These are phyloP conservation scores for Sprattus sprattus DNA, from an alignment of 2,113 vertebrate genomes.

Conservation along the genomic window DNA sequence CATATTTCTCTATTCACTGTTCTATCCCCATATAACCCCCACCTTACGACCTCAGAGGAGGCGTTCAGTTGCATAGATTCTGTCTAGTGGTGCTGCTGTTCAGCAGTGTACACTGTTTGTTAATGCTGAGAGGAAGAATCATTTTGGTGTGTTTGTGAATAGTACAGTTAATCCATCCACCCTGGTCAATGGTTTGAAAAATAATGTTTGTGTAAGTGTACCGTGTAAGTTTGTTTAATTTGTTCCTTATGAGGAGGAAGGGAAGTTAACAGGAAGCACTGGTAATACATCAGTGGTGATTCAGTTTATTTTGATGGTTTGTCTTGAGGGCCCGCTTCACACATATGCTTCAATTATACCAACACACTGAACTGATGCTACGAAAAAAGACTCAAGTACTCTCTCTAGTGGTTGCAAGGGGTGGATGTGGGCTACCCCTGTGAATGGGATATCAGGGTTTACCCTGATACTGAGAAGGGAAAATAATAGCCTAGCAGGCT, in stretches of 20 bases:
- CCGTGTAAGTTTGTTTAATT: too few relatives aligned
- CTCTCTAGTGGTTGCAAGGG: slow-evolving; percentile 38
- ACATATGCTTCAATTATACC: neutral
- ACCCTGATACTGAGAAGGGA: neutral
- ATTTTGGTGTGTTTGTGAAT: too few relatives aligned
- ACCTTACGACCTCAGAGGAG: slow-evolving; percentile 29
- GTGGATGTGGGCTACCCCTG: neutral
- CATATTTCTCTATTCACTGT: neutral
- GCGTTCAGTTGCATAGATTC: slow-evolving; percentile 28
- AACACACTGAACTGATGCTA: neutral
- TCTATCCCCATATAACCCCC: slow-evolving; percentile 5
- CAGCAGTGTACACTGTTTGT: neutral
- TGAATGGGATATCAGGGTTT: neutral
- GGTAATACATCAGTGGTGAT: too few relatives aligned
- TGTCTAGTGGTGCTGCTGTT: neutral
- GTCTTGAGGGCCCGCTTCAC: neutral
- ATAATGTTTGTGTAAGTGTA: too few relatives aligned
- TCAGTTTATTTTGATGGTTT: too few relatives aligned
- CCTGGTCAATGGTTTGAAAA: too few relatives aligned
- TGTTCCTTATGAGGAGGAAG: too few relatives aligned
- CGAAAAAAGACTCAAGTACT: slow-evolving; percentile 13
- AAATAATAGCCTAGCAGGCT: neutral
- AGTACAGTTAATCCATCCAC: too few relatives aligned
- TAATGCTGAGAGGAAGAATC: too few relatives aligned
- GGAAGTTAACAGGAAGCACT: too few relatives aligned